Evolutionary conservation across 2,888 invertebrate genomes (phyloP), one percentile per base, ranked within the genome.

Genomic region (Ommatoiulus sabulosus): DNA sequence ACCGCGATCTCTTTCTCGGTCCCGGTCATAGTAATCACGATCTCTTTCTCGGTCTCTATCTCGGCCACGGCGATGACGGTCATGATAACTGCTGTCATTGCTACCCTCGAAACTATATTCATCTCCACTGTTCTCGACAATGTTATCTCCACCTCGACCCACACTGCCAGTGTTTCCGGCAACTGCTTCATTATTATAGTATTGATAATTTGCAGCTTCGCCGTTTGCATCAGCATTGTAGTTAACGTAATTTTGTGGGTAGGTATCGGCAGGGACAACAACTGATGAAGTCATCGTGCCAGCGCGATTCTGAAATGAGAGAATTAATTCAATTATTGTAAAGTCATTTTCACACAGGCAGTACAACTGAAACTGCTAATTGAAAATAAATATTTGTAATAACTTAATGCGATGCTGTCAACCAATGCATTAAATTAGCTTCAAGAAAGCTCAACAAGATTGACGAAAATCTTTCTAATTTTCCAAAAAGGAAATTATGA

Each of bases 21-120:
- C 89, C 20, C 90, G 72, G 24, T 72, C 72, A 72, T 72, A 5
- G 24, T 72, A 72, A 72, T 72, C 72, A 0, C 72, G 88, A 86
- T 90, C 89, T 84, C 89, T 89, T 10, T 90, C 90, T 12, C 89
- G 87, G 24, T 89, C 90, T 20, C 86, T n/a, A 52, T 87, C 87
- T 12, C 87, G 44, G 3, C 87, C 57, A 20, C 48, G 17, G 10
- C 87, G 87, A 35, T 52, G 52, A 12, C 87, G 87, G 87, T 57
- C 87, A 15, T 57, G 24, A 84, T 84, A 80, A 84, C 84, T 88
- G 84, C 86, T 86, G 24, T 88, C 86, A 17, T 88, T 57, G 57
- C 88, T 86, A 17, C 86, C 88, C 43, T 88, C 88, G 35, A 63
- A 86, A 86, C 63, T 88, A 20, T 35, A 43, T 24, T 87, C 87